Conservation (phyloP, 2,888 invertebrate genomes). For the Pedicia rivosa region DNA sequence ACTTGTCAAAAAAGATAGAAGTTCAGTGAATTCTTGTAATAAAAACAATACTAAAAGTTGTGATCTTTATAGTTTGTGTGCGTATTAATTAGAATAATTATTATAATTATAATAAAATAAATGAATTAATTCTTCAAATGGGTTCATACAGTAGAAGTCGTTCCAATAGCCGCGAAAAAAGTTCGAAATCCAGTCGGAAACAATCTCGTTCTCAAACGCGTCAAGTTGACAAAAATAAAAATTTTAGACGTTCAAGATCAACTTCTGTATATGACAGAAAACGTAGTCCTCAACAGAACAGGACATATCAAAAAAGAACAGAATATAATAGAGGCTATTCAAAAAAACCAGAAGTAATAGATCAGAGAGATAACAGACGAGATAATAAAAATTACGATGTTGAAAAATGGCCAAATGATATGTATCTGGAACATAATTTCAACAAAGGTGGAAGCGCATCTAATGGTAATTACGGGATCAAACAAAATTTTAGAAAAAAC, state of each 20-base stretch:
- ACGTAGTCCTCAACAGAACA: neutral
- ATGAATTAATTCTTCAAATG: slow-evolving; percentile 3
- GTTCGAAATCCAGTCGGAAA: neutral
- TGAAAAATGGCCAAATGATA: slow-evolving; percentile 21
- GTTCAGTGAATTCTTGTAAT: too few species aligned
- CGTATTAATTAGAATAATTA: too few species aligned
- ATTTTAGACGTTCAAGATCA: too few species aligned
- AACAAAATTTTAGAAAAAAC: slow-evolving; percentile 3
- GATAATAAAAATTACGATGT: slow-evolving; percentile 8
- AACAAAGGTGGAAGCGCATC: slow-evolving; percentile 7
- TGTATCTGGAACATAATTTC: slow-evolving; percentile 15
- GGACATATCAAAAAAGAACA: neutral
- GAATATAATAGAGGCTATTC: neutral
- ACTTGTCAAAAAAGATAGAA: too few species aligned
- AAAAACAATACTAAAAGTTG: too few species aligned
- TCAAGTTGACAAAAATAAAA: too few species aligned
- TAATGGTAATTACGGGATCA: slow-evolving; percentile 5
- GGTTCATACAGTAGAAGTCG: slow-evolving; percentile 7
- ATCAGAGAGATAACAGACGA: neutral
- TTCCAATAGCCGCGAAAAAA: neutral
- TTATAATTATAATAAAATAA: neutral
- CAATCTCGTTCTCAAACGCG: neutral
- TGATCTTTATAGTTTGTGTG: too few species aligned
- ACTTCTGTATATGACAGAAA: too few species aligned
- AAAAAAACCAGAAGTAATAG: neutral